Percentiles rank a stretch among this genome's conserved stretches.
phyloP scores from a whole-genome alignment of 2,113 vertebrate genomes.

The Cebidichthys violaceus region DNA sequence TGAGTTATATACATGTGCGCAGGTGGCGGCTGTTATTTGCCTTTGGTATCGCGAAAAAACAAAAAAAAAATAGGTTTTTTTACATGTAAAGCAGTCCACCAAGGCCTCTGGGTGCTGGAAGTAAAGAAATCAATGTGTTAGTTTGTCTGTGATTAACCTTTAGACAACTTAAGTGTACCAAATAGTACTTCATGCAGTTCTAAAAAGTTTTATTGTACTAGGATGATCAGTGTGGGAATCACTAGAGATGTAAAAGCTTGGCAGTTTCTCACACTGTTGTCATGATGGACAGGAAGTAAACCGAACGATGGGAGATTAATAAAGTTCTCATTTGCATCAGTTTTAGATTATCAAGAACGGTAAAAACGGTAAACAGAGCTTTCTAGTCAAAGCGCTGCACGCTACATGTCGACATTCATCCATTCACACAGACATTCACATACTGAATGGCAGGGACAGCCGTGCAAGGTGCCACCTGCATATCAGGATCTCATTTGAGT shows the following conservation, averaged over 20 bases:
- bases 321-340: not conserved
- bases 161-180: not conserved
- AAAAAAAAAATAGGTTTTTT: slow-evolving; percentile 32
- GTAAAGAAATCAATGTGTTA: slow-evolving; percentile 37
- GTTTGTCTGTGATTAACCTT: slow-evolving; percentile 41
- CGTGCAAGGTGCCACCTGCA: too few species aligned
- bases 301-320: not conserved
- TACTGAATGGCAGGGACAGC: too few species aligned
- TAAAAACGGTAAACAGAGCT: too few species aligned
- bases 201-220: not conserved
- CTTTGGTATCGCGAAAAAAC: slow-evolving; percentile 23
- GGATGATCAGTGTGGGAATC: not conserved
- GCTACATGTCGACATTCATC: too few species aligned
- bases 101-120: not conserved
- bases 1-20: slow-evolving; percentile 9
- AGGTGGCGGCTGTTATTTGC: slow-evolving; percentile 1
- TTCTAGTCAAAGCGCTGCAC: too few species aligned
- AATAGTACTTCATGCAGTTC: slow-evolving; percentile 4
- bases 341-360: not conserved
- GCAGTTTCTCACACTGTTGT: not conserved
- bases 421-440: too few species aligned
- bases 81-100: slow-evolving; percentile 22
- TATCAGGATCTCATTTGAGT: too few species aligned
- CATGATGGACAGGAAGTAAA: not conserved
- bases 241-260: not conserved